phyloP scores from a whole-genome alignment of 2,113 vertebrate species.

The Boulengeromyrus knoepffleri region DNA sequence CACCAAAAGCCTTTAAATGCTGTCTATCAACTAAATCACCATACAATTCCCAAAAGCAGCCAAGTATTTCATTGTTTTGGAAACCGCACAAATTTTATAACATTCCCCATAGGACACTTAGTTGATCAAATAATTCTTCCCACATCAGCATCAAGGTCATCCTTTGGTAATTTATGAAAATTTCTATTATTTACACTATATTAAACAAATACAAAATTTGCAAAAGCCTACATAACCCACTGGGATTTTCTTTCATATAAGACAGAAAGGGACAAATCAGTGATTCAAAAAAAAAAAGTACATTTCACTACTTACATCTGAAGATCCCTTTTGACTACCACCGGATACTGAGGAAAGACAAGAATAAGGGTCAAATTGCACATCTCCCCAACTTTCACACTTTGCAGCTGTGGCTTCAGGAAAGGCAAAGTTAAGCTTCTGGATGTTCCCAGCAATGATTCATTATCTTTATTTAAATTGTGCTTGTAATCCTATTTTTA shows the following conservation, averaged over 20 bases:
- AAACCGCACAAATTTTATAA: neutral
- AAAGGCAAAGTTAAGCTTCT: neutral
- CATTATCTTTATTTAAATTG: neutral
- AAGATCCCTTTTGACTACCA: constrained; percentile 54
- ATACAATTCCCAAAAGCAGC: neutral
- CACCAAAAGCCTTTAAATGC: neutral
- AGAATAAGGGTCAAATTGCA: neutral
- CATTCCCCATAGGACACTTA: neutral
- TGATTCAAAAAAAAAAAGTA: neutral
- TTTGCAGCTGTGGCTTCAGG: neutral
- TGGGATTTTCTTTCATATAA: neutral
- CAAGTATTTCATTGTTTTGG: neutral
- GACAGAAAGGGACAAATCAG: neutral
- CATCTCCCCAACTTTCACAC: neutral
- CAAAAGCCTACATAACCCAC: neutral
- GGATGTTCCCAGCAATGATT: neutral
- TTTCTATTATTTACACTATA: neutral
- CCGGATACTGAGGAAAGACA: constrained; percentile 49
- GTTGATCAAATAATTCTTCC: neutral
- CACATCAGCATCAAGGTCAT: neutral
- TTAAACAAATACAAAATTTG: neutral
- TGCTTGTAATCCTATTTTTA: neutral
- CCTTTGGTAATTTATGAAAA: neutral
- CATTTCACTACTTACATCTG: constrained; percentile 52
- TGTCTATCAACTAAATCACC: neutral